Conservation (phyloP, 2,797 vertebrate species). For the Tarsius wallacei region DNA sequence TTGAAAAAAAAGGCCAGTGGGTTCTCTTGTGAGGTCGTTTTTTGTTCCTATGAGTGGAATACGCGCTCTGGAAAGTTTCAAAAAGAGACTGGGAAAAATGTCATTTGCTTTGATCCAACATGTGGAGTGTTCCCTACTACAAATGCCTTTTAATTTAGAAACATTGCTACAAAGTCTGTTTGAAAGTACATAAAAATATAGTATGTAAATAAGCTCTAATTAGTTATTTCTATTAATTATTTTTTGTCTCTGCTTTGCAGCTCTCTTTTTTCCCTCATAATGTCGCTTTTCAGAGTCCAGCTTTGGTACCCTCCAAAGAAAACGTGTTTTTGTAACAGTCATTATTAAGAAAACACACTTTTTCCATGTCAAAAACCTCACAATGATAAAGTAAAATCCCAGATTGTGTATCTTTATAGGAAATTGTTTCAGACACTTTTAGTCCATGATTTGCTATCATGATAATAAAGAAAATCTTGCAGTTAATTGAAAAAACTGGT, state of each 20-base stretch:
- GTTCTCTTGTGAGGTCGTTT: slow-evolving; percentile 84
- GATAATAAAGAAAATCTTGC: slow-evolving; percentile 68
- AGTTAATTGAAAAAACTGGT: slow-evolving; percentile 69
- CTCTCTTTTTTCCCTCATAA: slow-evolving; percentile 68
- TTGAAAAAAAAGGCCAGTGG: slow-evolving; percentile 82
- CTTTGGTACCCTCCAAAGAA: slow-evolving; percentile 73
- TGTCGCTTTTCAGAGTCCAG: slow-evolving; percentile 58
- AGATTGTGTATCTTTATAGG: slow-evolving; percentile 63
- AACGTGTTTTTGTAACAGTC: slow-evolving; percentile 68
- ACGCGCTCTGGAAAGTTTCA: slow-evolving; percentile 84
- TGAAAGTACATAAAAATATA: slow-evolving; percentile 84
- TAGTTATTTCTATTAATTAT: slow-evolving; percentile 85
- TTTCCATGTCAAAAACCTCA: slow-evolving; percentile 54
- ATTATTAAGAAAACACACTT: slow-evolving; percentile 78
- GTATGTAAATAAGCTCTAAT: slow-evolving; percentile 86
- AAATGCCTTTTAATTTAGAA: slow-evolving; percentile 82
- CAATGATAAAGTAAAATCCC: slow-evolving; percentile 65
- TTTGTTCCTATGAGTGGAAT: slow-evolving; percentile 86
- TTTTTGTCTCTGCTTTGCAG: slow-evolving; percentile 72
- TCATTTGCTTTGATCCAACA: slow-evolving; percentile 83
- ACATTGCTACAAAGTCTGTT: slow-evolving; percentile 79
- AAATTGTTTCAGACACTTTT: slow-evolving; percentile 70
- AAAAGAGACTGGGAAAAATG: slow-evolving; percentile 84
- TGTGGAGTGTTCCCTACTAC: slow-evolving; percentile 79
- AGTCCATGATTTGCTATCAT: slow-evolving; percentile 39